Evolutionary conservation across 2,888 invertebrate genomes (phyloP).

Genomic region (Herminia tarsipennalis): DNA sequence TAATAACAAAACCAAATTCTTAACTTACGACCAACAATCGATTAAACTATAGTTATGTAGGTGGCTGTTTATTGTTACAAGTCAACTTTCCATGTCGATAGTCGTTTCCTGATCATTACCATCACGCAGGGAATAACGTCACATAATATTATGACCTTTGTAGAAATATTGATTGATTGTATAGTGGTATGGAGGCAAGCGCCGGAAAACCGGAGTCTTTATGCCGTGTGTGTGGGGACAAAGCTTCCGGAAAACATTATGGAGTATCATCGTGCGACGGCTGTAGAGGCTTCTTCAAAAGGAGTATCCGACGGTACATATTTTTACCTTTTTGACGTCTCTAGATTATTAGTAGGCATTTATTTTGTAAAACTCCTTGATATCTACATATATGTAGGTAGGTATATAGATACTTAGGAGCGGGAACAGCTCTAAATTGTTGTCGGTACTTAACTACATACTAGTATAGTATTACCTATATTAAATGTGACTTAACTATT

Average conservation of each 20-base stretch:
- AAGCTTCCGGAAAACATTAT: constrained; percentile 93
- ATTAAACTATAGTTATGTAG: neutral
- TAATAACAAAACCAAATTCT: neutral
- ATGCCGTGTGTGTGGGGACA: constrained; percentile 95
- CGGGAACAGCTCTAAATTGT: too few relatives aligned
- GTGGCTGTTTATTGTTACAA: constrained; percentile 5
- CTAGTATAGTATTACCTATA: too few relatives aligned
- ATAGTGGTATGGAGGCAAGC: constrained; percentile 51
- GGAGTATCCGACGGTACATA: constrained; percentile 92
- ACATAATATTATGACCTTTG: constrained; percentile 9
- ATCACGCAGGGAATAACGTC: constrained; percentile 3
- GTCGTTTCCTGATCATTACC: constrained; percentile 5
- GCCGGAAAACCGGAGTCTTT: constrained; percentile 85
- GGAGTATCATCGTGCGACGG: constrained; percentile 94
- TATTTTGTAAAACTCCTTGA: too few relatives aligned
- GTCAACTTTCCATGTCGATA: neutral
- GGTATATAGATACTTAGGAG: too few relatives aligned
- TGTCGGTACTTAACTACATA: too few relatives aligned
- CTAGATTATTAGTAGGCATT: too few relatives aligned
- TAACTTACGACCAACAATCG: neutral
- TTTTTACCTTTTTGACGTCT: too few relatives aligned
- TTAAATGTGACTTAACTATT: too few relatives aligned
- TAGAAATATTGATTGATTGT: constrained; percentile 14
- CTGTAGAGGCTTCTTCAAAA: constrained; percentile 97
- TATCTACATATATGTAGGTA: too few relatives aligned